Base-by-base conservation (phyloP, 2,888 invertebrate species). In the Drosophila sordidapex region DNA sequence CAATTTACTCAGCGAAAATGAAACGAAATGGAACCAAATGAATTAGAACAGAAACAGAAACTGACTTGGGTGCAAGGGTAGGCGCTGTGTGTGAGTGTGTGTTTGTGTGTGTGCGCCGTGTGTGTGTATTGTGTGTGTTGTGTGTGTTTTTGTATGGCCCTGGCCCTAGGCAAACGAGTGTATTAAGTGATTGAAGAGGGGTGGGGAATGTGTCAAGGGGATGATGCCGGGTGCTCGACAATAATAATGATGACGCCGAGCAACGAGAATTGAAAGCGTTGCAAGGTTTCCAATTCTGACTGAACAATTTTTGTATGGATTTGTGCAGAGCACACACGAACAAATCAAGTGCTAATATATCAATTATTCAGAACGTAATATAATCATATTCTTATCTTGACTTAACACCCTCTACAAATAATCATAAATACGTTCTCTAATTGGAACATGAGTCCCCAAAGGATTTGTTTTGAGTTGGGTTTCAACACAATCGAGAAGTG, bases 131-230 rank as follows among this genome's bases (percentile, higher is more conserved):
- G 21, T 21, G 13, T 21, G 21, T 56, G 27, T 0, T 27, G 13
- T 43, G 15, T 48, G 8, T 61, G 29, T 66, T 21, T 66, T 38
- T 52, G 36, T 43, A 35, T 58, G 80, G 51, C 78, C 77, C 76
- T 80, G 78, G 64, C 67, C 64, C 76, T 67, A 71, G 80, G 83
- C 62, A 64, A 73, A 79, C 68, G 72, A 73, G 75, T 75, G 65
- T 65, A 83, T 83, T 88, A 86, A 71, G 69, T 63, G 70, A 65
- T 61, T 63, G 48, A 46, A 58, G 31, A 49, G 43, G n/a, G 51
- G 40, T 25, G 35, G 53, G 35, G 18, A 13, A 38, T 18, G 27
- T 15, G 31, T 35, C 48, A 33, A 40, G 51, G 61, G 21, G 33
- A 57, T 54, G 36, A 38, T 54, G 25, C 21, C 35, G 35, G 53